Percentiles rank a stretch among this genome's conserved stretches.
These are phyloP conservation scores for Mormyrops boulengeri DNA, from an alignment of 2,797 vertebrate genomes.

Conservation along the genomic window DNA sequence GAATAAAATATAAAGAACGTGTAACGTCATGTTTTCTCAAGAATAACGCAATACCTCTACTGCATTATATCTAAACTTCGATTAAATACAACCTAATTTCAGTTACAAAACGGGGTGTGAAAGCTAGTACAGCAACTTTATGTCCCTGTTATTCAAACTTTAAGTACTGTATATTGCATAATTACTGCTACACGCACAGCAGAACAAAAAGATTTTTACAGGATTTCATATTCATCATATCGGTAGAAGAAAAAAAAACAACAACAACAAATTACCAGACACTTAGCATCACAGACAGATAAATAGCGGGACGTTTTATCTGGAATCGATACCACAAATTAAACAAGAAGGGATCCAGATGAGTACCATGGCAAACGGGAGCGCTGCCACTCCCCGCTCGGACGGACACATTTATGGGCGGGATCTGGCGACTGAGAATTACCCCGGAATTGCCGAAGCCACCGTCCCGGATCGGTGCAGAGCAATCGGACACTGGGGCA, in stretches of 20 bases:
- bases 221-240: neutral
- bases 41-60: neutral
- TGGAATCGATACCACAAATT: neutral
- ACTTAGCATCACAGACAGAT: neutral
- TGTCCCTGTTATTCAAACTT: neutral
- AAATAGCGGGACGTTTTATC: neutral
- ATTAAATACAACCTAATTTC: neutral
- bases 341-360: neutral
- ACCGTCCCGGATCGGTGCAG: neutral
- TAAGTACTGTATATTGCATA: neutral
- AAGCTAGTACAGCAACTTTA: neutral
- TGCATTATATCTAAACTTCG: neutral
- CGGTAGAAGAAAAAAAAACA: neutral
- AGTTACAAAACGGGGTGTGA: neutral
- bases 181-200: neutral
- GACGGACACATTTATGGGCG: neutral
- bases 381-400: neutral
- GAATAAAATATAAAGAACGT: neutral
- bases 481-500: conserved; percentile 4
- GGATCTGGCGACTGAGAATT: neutral
- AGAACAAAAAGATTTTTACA: neutral
- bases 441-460: neutral
- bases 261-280: neutral
- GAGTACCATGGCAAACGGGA: neutral
- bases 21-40: neutral